Evolutionary conservation across 2,888 invertebrate genomes (phyloP), one percentile per base, ranked within the genome.

Genomic region (Trichogramma dendrolimi): DNA sequence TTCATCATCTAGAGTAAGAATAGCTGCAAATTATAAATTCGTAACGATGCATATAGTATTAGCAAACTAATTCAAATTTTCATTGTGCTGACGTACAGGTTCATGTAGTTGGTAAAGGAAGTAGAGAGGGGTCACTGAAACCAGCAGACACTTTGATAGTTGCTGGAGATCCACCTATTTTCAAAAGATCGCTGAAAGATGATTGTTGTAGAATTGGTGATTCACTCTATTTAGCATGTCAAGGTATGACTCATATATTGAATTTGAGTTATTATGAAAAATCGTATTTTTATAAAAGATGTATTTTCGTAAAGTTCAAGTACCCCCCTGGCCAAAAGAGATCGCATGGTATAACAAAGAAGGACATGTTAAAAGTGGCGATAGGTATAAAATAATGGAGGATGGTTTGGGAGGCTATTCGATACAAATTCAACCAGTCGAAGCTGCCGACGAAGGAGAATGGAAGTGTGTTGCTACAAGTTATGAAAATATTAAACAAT

Each of bases 381-480:
- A 87, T 11, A 86, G 88, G 71, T 92, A 91, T 76, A 87, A 86
- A 71, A 80, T 88, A 42, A 81, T 88, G 72, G 92, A 91, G 75
- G 92, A 93, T 76, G 93, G 93, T 3, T 84, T 92, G 51, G 94
- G 94, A 43, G 88, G 90, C 46, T 91, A 91, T 76, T 84, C 89
- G 73, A 79, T 94, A 58, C 89, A 91, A 76, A 84, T 91, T 5
- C 84, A 85, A 67, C 85, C 87, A 0, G 85, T 91, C 0, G 91
- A 91, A 79, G 89, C 90, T 68, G 84, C 85, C 49, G 93, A 94
- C 74, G 91, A 91, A 70, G 94, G 94, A 11, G 91, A 92, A 76
- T 93, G 92, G 92, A 93, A 93, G 77, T 92, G 92, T 74, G 91
- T 92, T 8, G 92, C 91, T 6, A 89, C 89, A 11, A 92, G 89